A percentile compares a stretch with the other conserved stretches of the same genome.
These are phyloP conservation scores for Cololabis saira DNA, from an alignment of 2,113 vertebrate genomes.

Conservation along the genomic window DNA sequence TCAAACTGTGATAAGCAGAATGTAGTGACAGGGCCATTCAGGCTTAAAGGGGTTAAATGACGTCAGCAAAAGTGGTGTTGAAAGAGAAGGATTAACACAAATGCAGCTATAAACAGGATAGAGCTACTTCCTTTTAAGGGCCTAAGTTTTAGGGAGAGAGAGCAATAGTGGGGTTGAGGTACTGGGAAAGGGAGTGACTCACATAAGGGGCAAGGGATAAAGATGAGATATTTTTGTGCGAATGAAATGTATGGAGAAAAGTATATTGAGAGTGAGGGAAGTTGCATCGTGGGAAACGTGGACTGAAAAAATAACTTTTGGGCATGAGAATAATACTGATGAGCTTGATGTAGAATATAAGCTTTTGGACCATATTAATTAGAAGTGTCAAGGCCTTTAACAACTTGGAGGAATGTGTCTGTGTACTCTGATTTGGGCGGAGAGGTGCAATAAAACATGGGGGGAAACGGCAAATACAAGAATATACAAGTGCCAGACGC, in stretches of 20 bases:
- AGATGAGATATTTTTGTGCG: slow-evolving; percentile 19
- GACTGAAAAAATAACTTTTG: slow-evolving; percentile 2
- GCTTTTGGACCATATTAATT: not conserved
- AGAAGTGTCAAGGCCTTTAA: too few species aligned
- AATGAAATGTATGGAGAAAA: slow-evolving; percentile 24
- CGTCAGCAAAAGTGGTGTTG: slow-evolving; percentile 15
- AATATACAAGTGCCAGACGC: too few species aligned
- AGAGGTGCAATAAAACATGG: too few species aligned
- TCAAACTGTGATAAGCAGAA: not conserved
- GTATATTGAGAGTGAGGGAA: slow-evolving; percentile 31
- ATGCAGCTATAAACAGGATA: slow-evolving; percentile 51
- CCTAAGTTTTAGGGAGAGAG: slow-evolving; percentile 55
- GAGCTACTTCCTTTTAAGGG: slow-evolving; percentile 79
- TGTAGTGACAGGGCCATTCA: not conserved
- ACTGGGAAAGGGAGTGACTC: slow-evolving; percentile 50
- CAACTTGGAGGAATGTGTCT: too few species aligned
- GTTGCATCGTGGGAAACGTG: slow-evolving; percentile 27
- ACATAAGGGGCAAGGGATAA: slow-evolving; percentile 22
- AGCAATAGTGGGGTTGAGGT: slow-evolving; percentile 12
- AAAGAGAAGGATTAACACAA: slow-evolving; percentile 60
- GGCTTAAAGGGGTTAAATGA: slow-evolving; percentile 21
- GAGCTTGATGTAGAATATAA: slow-evolving; percentile 9
- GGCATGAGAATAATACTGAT: slow-evolving; percentile 33
- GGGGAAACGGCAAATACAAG: too few species aligned
- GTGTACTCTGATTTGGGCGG: too few species aligned